These are phyloP conservation scores for Drosophila neonasuta DNA, from an alignment of 2,888 invertebrate genomes.

Conservation along the genomic window DNA sequence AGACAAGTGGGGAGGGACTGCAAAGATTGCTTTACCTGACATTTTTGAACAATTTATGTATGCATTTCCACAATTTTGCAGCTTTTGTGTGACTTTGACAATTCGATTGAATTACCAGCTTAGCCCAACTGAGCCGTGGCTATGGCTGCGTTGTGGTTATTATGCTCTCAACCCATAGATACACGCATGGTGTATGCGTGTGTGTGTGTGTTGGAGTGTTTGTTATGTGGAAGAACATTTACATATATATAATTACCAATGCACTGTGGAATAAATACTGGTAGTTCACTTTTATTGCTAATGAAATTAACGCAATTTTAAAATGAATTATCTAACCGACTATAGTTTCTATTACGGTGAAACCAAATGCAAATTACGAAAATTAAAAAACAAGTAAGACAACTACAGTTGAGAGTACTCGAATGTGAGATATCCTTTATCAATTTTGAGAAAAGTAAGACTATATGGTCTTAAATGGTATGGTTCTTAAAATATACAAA, in stretches of 20 bases:
- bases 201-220: neutral
- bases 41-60: slow-evolving; percentile 61
- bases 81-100: slow-evolving; percentile 64
- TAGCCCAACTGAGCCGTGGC: slow-evolving; percentile 8
- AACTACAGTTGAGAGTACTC: no score
- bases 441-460: no score
- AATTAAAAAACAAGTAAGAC: no score
- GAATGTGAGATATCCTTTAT: no score
- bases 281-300: no score
- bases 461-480: no score
- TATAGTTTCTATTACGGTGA: no score
- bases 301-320: no score
- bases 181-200: neutral
- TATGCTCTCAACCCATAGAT: neutral
- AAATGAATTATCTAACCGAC: no score
- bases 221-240: slow-evolving; percentile 9
- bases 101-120: slow-evolving; percentile 73
- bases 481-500: no score
- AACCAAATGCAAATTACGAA: no score
- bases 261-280: neutral
- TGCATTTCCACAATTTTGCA: slow-evolving; percentile 60
- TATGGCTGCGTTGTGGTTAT: slow-evolving; percentile 2
- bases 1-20: neutral
- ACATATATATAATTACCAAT: slow-evolving; percentile 69
- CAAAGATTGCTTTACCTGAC: slow-evolving; percentile 61